Base-by-base conservation (phyloP, 1,140 invertebrate genomes). In the Drosophila burlai region DNA sequence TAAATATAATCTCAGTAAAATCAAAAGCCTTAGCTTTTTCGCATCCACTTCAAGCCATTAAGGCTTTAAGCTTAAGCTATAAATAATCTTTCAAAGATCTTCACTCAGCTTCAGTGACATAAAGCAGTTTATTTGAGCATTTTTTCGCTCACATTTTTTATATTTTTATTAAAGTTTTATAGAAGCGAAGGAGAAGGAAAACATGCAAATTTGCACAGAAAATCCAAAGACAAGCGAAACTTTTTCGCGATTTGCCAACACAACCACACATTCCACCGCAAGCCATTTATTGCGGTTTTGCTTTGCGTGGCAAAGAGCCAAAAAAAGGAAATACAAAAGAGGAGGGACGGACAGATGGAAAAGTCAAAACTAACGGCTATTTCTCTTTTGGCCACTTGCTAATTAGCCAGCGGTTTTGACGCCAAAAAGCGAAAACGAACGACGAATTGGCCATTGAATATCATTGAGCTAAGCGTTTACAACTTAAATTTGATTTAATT, bases 221-320 rank as follows among this genome's bases (percentile, higher is more conserved):
- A 42, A 58, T 2, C n/a, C 40, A 59, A 58, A 34, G 10, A n/a
- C 4, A 43, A 65, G 21, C 9, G 21, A 40, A 40, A 18, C 11
- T 40, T 60, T 58, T 63, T 11, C 13, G 38, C n/a, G 21, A 40
- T 21, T 9, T 16, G 9, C 52, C 52, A 55, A 38, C 52, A 55
- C 31, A 40, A 11, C 50, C 59, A 47, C 63, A 47, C 52, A 54
- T 15, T 40, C 13, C 49, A 72, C 34, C 46, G 15, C 62, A 59
- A 59, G 49, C 47, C 46, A 50, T 67, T 76, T 63, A 72, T 67
- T 63, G 65, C 47, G 57, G 42, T 72, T 67, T 54, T 76, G 26
- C n/a, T 55, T 64, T 21, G 34, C 16, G 11, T 71, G 65, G 74
- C 50, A 62, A 15, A 16, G 15, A 24, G 55, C 45, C 38, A 61